A percentile compares a stretch with the other conserved stretches of the same genome.
These are phyloP conservation scores for Caenorhabditis parvicauda DNA, from an alignment of 2,888 invertebrate genomes.

Conservation along the genomic window DNA sequence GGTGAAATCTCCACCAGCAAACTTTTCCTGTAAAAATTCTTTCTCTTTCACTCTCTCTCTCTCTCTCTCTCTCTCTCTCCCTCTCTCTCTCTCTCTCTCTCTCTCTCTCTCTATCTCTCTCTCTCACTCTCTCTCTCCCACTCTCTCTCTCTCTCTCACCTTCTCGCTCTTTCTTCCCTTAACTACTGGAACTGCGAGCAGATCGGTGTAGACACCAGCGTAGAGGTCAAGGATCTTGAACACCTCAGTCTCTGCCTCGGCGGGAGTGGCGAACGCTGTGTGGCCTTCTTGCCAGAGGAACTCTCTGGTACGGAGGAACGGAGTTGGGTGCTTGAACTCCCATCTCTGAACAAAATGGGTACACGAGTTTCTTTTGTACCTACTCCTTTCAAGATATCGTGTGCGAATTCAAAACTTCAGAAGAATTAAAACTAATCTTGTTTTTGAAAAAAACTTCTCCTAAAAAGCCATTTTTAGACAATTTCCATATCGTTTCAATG, in stretches of 20 bases:
- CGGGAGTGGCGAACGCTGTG: conserved; percentile 81
- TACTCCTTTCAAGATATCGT: not conserved
- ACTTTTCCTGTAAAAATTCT: too few species aligned
- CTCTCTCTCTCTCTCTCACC: too few species aligned
- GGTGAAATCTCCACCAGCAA: conserved; percentile 95
- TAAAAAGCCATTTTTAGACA: too few species aligned
- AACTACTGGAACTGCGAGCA: conserved; percentile 91
- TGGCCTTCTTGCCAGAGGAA: conserved; percentile 99
- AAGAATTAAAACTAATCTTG: too few species aligned
- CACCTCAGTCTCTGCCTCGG: conserved; percentile 88
- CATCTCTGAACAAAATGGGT: conserved; percentile 78
- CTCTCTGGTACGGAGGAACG: conserved; percentile 93
- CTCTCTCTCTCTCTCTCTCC: too few species aligned
- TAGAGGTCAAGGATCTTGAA: conserved; percentile 76
- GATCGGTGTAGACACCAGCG: conserved; percentile 82
- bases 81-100: not conserved
- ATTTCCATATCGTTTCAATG: too few species aligned
- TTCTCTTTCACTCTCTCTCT: too few species aligned
- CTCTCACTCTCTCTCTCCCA: too few species aligned
- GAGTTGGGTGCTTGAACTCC: conserved; percentile 99
- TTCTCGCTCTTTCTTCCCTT: conserved; percentile 67
- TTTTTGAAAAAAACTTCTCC: too few species aligned
- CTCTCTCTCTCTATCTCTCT: too few species aligned
- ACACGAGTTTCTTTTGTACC: too few species aligned
- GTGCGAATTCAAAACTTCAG: too few species aligned